Base-by-base conservation (phyloP, 2,888 invertebrate species). In the Atethmia centrago region DNA sequence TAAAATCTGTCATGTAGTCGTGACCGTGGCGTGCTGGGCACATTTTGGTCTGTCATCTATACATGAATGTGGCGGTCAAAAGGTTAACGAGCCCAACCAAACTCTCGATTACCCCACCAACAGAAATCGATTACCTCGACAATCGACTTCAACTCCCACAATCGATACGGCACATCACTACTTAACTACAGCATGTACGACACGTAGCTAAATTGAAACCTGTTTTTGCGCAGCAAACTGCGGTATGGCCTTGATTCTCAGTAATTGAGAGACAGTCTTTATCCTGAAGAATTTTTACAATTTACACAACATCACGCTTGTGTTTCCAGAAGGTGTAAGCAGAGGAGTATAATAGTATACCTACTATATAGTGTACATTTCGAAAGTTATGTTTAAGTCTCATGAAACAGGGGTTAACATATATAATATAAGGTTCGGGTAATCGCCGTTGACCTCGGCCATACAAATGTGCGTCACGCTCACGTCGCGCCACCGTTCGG, bases 191-290 rank as follows among this genome's bases (percentile, higher is more conserved):
- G 80, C 74, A 85, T 83, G 82, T 82, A 85, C 84, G 88, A 90
- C 90, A 91, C 91, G 90, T 88, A 91, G 83, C 83, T 83, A 84
- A 86, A 87, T 88, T 86, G 85, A 86, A 88, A 90, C 88, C 80
- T 86, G 90, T 90, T 90, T 90, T 87, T 90, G 89, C 90, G 88
- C 90, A 89, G 90, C 85, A 84, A 84, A 84, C 19, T 64, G 71
- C 47, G 53, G 65, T 74, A 75, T 77, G 85, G 80, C 85, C 69
- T 69, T 73, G 83, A 53, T 75, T 73, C 71, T 61, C 8, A 9
- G 71, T 80, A 74, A 80, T 80, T 71, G 68, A 67, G 83, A 83
- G 77, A 85, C 72, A 64, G 71, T 74, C 77, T 74, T 62, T 65
- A 59, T 71, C 61, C 40, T 62, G 49, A 70, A 56, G 55, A 79